phyloP scores from a whole-genome alignment of 1,140 invertebrate species.

The Drosophila baimaii region DNA sequence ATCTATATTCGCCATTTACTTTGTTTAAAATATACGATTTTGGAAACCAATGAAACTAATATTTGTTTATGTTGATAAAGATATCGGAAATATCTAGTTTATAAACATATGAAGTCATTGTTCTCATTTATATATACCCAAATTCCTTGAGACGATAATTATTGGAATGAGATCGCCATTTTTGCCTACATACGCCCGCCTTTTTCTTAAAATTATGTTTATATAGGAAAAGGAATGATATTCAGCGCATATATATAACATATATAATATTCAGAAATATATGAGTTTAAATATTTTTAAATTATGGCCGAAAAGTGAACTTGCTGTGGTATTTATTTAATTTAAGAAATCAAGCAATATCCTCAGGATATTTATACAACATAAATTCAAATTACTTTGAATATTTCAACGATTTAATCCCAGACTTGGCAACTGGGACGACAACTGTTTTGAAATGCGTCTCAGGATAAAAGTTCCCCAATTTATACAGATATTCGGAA shows the following conservation, averaged over 20 bases:
- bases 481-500: constrained; percentile 27
- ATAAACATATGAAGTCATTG: constrained; percentile 41
- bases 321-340: constrained; percentile 13
- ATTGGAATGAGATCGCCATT: constrained; percentile 1
- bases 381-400: constrained; percentile 4
- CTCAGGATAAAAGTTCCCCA: constrained; percentile 21
- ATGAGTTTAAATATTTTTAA: constrained; percentile 7
- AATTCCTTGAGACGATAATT: constrained; percentile 20
- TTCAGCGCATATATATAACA: neutral
- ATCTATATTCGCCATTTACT: constrained; percentile 18
- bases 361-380: constrained; percentile 24
- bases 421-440: constrained; percentile 15
- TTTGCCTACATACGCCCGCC: constrained; percentile 8
- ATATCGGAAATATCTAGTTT: constrained; percentile 35
- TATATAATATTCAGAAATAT: neutral
- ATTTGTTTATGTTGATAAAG: constrained; percentile 46
- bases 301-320: constrained; percentile 9
- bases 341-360: neutral
- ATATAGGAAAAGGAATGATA: constrained; percentile 15
- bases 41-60: constrained; percentile 17
- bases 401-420: constrained; percentile 31
- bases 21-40: constrained; percentile 21
- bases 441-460: constrained; percentile 51
- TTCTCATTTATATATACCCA: constrained; percentile 12
- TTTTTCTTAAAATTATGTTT: constrained; percentile 21